These are phyloP conservation scores for Hycleus phaleratus DNA, from an alignment of 1,140 invertebrate species.

Conservation along the genomic window DNA sequence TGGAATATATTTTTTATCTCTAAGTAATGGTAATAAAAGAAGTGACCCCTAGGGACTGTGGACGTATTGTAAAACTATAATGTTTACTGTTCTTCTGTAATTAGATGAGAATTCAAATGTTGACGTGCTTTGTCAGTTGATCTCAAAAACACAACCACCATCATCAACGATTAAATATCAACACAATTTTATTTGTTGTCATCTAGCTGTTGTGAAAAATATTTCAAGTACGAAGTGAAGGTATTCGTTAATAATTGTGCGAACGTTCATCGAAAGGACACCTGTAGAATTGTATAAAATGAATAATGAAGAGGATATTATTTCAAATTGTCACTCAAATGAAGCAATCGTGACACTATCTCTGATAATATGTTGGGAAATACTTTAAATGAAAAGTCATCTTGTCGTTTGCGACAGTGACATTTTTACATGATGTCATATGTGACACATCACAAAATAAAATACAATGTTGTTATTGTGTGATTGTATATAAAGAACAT, in stretches of 20 bases:
- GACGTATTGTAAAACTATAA: slow-evolving; percentile 32
- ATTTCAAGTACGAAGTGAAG: too few species aligned
- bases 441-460: slow-evolving; percentile 33
- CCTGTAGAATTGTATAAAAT: background rate
- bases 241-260: too few species aligned
- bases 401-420: slow-evolving; percentile 24
- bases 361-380: slow-evolving; percentile 7
- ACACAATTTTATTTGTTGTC: too few species aligned
- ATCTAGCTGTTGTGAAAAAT: too few species aligned
- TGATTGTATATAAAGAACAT: slow-evolving; percentile 23
- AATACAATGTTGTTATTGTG: slow-evolving; percentile 30
- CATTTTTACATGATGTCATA: slow-evolving; percentile 30
- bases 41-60: slow-evolving; percentile 30
- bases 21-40: slow-evolving; percentile 41
- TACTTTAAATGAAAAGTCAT: slow-evolving; percentile 7
- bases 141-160: too few species aligned
- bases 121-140: slow-evolving; percentile 23
- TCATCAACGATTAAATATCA: too few species aligned
- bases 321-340: slow-evolving; percentile 12
- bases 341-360: slow-evolving; percentile 10
- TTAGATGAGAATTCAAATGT: slow-evolving; percentile 26
- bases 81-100: slow-evolving; percentile 28
- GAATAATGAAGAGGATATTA: slow-evolving; percentile 1
- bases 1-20: slow-evolving; percentile 41
- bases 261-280: too few species aligned